A percentile compares a stretch with the other conserved stretches of the same genome.
These are phyloP conservation scores for Argyra leucocephala DNA, from an alignment of 2,888 invertebrate genomes.

Conservation along the genomic window DNA sequence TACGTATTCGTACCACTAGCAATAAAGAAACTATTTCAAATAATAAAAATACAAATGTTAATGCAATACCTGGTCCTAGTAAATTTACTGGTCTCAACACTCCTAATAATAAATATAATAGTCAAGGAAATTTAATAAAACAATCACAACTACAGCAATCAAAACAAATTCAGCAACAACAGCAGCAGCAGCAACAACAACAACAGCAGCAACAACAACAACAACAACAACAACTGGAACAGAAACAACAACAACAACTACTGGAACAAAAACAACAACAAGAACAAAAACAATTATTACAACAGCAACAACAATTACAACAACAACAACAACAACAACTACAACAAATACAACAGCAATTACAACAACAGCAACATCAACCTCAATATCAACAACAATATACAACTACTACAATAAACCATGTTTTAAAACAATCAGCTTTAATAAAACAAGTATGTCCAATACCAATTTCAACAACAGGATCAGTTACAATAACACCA, in stretches of 20 bases:
- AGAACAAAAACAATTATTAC: background rate
- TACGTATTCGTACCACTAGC: conserved; percentile 32
- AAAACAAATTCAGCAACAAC: conserved; percentile 18
- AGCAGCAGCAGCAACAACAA: conserved; percentile 8
- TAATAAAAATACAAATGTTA: background rate
- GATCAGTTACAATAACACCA: conserved; percentile 17
- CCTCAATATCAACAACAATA: conserved; percentile 15
- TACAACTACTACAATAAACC: conserved; percentile 18
- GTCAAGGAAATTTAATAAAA: background rate
- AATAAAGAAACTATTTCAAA: conserved; percentile 8
- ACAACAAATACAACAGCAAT: conserved; percentile 14
- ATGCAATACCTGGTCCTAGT: background rate
- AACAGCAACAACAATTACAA: conserved; percentile 6
- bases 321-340: conserved; percentile 11
- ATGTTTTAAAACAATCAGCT: conserved; percentile 13
- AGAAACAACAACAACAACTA: conserved; percentile 10
- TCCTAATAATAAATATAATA: conserved; percentile 14
- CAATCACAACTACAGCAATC: conserved; percentile 22
- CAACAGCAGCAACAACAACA: conserved; percentile 13
- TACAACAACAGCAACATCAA: background rate
- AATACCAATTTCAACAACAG: conserved; percentile 17
- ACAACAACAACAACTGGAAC: conserved; percentile 5
- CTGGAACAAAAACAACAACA: background rate
- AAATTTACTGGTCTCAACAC: no score
- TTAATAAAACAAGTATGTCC: conserved; percentile 17